These are phyloP conservation scores for Microctonus brassicae DNA, from an alignment of 2,888 invertebrate genomes.

Conservation along the genomic window DNA sequence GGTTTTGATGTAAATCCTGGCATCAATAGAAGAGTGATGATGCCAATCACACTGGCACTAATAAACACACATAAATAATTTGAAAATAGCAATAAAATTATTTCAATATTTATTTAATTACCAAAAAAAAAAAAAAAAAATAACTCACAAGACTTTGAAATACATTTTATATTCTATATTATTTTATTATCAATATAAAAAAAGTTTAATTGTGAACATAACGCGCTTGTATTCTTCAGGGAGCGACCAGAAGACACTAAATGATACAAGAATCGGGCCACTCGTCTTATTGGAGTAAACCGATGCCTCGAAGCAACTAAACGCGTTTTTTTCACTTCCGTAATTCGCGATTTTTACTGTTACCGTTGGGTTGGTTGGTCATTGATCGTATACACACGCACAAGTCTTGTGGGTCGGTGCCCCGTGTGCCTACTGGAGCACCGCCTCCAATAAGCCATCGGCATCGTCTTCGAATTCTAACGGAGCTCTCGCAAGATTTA, in stretches of 20 bases:
- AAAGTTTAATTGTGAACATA: background rate
- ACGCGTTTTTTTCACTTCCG: constrained; percentile 46
- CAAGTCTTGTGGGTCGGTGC: constrained; percentile 30
- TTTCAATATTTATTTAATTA: too few relatives aligned
- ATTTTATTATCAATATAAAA: background rate
- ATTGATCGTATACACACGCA: background rate
- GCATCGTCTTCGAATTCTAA: background rate
- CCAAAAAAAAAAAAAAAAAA: too few relatives aligned
- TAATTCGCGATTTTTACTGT: constrained; percentile 48
- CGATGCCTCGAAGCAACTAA: constrained; percentile 41
- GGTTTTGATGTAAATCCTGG: background rate
- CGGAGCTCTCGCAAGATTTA: background rate
- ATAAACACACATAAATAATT: background rate
- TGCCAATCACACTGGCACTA: background rate
- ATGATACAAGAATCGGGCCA: constrained; percentile 51
- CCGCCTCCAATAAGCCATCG: background rate
- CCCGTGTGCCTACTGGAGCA: constrained; percentile 16
- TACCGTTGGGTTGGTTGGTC: constrained; percentile 32
- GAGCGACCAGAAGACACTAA: constrained; percentile 60
- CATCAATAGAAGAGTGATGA: background rate
- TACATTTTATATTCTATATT: background rate
- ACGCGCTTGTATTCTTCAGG: constrained; percentile 31
- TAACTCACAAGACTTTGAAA: background rate
- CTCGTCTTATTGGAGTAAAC: constrained; percentile 54
- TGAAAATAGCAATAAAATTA: background rate